Evolutionary conservation across 2,888 invertebrate genomes (phyloP).

Genomic region (Thymelicus lineola): DNA sequence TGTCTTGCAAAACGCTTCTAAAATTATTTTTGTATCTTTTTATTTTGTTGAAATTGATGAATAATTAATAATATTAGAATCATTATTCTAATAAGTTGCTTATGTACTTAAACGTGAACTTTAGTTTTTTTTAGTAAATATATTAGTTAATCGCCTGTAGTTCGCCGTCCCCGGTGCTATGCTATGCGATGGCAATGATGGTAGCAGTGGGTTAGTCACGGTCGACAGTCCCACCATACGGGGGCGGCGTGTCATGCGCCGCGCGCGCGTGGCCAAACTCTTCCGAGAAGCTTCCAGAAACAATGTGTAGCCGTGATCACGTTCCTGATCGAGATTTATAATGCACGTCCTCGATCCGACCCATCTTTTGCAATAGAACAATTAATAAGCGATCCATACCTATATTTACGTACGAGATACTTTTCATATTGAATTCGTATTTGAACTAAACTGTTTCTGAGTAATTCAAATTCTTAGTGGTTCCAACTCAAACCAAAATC

Average conservation of each 20-base stretch:
- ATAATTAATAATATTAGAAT: too few species aligned
- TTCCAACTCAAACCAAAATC: too few species aligned
- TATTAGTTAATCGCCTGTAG: too few species aligned
- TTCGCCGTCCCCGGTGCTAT: not conserved
- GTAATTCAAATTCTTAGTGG: too few species aligned
- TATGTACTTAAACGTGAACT: too few species aligned
- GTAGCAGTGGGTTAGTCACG: constrained; percentile 3
- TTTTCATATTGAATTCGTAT: too few species aligned
- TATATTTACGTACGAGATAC: not conserved
- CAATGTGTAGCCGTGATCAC: constrained; percentile 23
- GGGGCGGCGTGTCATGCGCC: constrained; percentile 56
- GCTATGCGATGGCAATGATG: not conserved
- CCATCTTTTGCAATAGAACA: constrained; percentile 19
- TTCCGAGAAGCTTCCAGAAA: constrained; percentile 27
- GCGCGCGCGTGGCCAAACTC: constrained; percentile 48
- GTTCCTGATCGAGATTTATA: constrained; percentile 31
- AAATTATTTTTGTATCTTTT: too few species aligned
- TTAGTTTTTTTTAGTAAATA: too few species aligned
- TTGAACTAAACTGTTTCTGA: too few species aligned
- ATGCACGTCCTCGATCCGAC: constrained; percentile 20
- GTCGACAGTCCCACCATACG: constrained; percentile 52
- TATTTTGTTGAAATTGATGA: too few species aligned
- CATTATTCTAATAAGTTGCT: too few species aligned
- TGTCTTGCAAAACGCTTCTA: too few species aligned
- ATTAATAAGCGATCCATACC: not conserved